A percentile compares a stretch with the other conserved stretches of the same genome.
Conservation (phyloP, 2,113 vertebrate species). For the Cheirogaleus medius region DNA sequence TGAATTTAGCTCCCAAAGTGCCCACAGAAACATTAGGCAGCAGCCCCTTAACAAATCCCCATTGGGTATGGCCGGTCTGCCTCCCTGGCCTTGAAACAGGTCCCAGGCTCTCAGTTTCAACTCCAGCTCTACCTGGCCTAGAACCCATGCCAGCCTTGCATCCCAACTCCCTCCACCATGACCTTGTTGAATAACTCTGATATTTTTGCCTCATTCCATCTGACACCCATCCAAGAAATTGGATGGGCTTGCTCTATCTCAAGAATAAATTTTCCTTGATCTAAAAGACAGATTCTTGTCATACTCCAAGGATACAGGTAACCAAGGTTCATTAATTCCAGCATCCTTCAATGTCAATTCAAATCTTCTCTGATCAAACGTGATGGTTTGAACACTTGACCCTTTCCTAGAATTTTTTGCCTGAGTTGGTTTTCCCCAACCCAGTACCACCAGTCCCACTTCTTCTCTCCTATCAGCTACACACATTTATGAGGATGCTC, state of each 20-base stretch:
- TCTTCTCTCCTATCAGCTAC: neutral
- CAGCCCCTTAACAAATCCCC: neutral
- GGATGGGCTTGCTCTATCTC: neutral
- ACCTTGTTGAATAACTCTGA: neutral
- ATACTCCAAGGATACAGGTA: neutral
- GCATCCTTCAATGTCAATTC: neutral
- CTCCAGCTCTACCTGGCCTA: neutral
- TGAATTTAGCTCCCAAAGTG: neutral
- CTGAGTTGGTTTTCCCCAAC: too few relatives aligned
- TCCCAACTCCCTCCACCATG: too few relatives aligned
- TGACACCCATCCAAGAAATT: neutral
- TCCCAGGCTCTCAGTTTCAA: neutral
- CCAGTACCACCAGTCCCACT: fast-evolving
- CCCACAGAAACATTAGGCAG: neutral
- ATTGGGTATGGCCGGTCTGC: neutral
- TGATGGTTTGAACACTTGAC: neutral
- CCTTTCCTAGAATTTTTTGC: too few relatives aligned
- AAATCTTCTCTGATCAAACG: neutral
- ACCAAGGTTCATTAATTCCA: neutral
- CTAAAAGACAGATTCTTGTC: neutral
- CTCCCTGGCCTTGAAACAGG: neutral
- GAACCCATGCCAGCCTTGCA: neutral
- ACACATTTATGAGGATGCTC: neutral
- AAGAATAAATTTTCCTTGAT: neutral
- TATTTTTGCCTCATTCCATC: neutral